Evolutionary conservation across 64 coral and sea anemone genomes (phyloP).

Genomic region (Platygyra sinensis): DNA sequence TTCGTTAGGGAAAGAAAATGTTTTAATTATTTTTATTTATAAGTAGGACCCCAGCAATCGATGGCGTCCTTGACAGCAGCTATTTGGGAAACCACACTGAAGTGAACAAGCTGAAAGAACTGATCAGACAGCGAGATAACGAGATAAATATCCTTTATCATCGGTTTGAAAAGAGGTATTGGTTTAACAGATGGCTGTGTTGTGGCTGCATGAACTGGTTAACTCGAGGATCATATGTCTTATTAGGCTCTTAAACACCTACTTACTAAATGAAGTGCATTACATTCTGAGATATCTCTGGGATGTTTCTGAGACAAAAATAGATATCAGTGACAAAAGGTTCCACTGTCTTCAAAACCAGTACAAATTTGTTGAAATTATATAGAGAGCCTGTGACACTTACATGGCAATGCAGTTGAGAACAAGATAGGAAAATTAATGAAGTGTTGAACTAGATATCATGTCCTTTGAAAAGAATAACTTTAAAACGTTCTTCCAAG

Average conservation of each 20-base stretch:
- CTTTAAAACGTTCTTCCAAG: too few species aligned
- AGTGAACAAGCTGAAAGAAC: conserved; percentile 86
- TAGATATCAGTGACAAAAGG: too few species aligned
- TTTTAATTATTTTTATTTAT: background rate
- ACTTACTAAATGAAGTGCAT: background rate
- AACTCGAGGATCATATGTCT: conserved; percentile 23
- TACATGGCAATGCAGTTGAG: too few species aligned
- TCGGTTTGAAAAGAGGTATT: conserved; percentile 83
- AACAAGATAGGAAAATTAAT: too few species aligned
- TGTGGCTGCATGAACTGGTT: conserved; percentile 46
- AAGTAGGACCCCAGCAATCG: conserved; percentile 37
- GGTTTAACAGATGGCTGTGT: conserved; percentile 43
- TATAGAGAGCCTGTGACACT: too few species aligned
- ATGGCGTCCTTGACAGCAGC: conserved; percentile 64
- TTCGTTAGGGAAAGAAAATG: background rate
- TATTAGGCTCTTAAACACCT: conserved; percentile 5
- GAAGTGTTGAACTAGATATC: too few species aligned
- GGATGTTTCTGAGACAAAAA: too few species aligned
- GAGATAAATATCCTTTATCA: conserved; percentile 99
- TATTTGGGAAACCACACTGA: conserved; percentile 90
- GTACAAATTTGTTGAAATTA: too few species aligned
- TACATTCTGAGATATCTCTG: too few species aligned
- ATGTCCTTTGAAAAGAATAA: too few species aligned
- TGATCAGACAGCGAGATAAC: conserved; percentile 96
- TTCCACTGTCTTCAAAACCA: too few species aligned